phyloP scores from a whole-genome alignment of 2,113 vertebrate genomes.

The Condylura cristata region DNA sequence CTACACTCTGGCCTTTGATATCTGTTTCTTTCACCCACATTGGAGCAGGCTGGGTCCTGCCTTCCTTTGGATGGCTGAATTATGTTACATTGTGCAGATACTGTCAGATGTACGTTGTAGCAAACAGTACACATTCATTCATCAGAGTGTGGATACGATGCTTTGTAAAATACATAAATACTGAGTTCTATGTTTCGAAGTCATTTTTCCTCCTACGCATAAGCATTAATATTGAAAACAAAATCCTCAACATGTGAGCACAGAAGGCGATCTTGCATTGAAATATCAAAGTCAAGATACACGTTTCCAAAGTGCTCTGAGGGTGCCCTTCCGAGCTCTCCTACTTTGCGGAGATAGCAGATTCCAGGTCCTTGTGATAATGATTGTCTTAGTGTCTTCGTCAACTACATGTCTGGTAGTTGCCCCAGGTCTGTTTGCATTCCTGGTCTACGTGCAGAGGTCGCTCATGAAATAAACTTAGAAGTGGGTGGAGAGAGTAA shows the following conservation, averaged over 20 bases:
- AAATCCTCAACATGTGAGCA: background rate
- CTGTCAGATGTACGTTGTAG: too few relatives aligned
- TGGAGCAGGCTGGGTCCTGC: background rate
- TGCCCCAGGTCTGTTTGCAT: background rate
- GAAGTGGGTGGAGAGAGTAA: background rate
- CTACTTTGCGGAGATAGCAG: background rate
- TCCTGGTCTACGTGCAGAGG: background rate
- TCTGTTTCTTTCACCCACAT: background rate
- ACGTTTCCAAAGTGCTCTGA: background rate
- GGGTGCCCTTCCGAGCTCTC: background rate
- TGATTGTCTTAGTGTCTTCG: background rate
- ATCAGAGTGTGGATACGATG: background rate
- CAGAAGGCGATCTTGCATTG: background rate
- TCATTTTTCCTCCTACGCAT: background rate
- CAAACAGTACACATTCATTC: background rate
- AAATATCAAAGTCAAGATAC: slow-evolving; percentile 15
- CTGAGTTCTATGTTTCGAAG: background rate
- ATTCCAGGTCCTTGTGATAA: background rate
- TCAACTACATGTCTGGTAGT: background rate
- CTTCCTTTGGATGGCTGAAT: background rate
- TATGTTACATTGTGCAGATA: background rate
- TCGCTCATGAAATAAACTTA: background rate
- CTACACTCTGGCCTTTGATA: background rate
- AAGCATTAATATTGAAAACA: background rate
- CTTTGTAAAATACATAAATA: background rate